These are phyloP conservation scores for Amphiprion clarkii DNA, from an alignment of 2,797 vertebrate genomes.

Conservation along the genomic window DNA sequence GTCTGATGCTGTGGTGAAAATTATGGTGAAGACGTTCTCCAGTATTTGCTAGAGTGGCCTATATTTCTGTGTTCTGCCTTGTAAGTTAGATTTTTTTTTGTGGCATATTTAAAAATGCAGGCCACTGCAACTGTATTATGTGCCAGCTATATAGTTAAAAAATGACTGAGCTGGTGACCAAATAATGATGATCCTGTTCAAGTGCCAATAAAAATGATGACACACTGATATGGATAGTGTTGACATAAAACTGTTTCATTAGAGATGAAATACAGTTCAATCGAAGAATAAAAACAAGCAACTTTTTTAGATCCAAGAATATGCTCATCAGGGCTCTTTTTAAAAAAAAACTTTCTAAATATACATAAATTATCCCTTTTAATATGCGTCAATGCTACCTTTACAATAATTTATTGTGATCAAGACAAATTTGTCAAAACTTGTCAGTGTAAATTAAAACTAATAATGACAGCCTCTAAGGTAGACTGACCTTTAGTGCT, in stretches of 20 bases:
- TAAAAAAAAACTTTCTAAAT: too few relatives aligned
- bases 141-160: constrained; percentile 4
- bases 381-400: neutral
- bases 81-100: constrained; percentile 4
- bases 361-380: too few relatives aligned
- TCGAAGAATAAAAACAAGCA: neutral
- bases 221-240: constrained; percentile 17
- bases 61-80: constrained; percentile 34
- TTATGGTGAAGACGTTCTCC: constrained; percentile 16
- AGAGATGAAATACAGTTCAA: neutral
- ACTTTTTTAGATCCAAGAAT: too few relatives aligned
- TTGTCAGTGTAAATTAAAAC: neutral
- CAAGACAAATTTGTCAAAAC: neutral
- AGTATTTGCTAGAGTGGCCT: constrained; percentile 32
- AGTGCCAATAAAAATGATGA: constrained; percentile 57
- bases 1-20: constrained; percentile 31
- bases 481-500: neutral
- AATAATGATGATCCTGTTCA: constrained; percentile 32
- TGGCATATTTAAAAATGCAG: constrained; percentile 12
- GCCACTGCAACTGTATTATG: neutral
- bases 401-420: neutral
- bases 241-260: neutral
- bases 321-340: too few relatives aligned
- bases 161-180: neutral
- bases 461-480: neutral